Evolutionary conservation across 2,888 invertebrate genomes (phyloP).

Genomic region (Mellilla xanthometata): DNA sequence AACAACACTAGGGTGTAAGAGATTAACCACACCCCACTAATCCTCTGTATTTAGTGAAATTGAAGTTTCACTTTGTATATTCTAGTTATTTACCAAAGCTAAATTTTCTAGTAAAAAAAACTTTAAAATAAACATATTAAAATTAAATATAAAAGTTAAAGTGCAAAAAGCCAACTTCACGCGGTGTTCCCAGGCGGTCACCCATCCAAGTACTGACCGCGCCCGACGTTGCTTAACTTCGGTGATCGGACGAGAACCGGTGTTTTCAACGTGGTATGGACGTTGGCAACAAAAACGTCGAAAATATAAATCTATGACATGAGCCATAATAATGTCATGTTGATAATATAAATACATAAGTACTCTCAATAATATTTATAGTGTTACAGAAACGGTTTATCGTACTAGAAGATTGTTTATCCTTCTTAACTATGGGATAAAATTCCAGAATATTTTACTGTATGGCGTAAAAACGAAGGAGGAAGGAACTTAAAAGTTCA

Average conservation of each 20-base stretch:
- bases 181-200: slow-evolving; percentile 62
- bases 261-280: slow-evolving; percentile 32
- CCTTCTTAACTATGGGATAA: too few species aligned
- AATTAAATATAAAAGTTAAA: too few species aligned
- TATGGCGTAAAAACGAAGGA: too few species aligned
- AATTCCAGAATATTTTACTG: too few species aligned
- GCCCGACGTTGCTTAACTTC: slow-evolving; percentile 72
- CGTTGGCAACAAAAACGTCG: slow-evolving; percentile 2
- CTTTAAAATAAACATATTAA: too few species aligned
- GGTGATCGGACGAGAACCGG: slow-evolving; percentile 73
- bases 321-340: too few species aligned
- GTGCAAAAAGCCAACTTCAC: not conserved
- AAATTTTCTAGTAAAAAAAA: slow-evolving; percentile 10
- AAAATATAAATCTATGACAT: too few species aligned
- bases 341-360: too few species aligned
- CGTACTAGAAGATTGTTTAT: too few species aligned
- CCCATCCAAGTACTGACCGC: slow-evolving; percentile 59
- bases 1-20: slow-evolving; percentile 35
- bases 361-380: too few species aligned
- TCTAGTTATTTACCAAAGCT: slow-evolving; percentile 35
- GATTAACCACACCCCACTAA: slow-evolving; percentile 43
- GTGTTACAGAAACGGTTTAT: too few species aligned
- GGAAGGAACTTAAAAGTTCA: too few species aligned
- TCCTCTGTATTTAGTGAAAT: slow-evolving; percentile 47
- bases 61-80: slow-evolving; percentile 47